Percentiles rank a stretch among this genome's conserved stretches.
These are phyloP conservation scores for Ptilodon capucinus DNA, from an alignment of 2,888 invertebrate species.

Conservation along the genomic window DNA sequence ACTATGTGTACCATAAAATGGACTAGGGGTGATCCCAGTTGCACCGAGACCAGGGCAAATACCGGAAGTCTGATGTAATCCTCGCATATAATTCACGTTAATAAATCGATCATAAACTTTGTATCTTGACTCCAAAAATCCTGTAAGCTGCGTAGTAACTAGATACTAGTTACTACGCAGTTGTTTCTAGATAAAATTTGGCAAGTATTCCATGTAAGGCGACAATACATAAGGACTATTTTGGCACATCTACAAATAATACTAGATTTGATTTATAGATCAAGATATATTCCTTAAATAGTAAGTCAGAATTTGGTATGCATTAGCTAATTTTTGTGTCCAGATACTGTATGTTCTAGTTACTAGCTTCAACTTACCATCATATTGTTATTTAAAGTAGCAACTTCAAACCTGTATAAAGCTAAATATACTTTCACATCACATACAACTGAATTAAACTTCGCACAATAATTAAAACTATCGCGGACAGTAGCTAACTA, in stretches of 20 bases:
- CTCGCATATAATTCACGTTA: too few species aligned
- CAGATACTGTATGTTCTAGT: too few species aligned
- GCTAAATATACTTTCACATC: neutral
- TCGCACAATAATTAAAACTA: slow-evolving; percentile 28
- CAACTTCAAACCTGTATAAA: neutral
- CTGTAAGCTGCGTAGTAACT: too few species aligned
- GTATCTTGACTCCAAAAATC: too few species aligned
- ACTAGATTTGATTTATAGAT: slow-evolving; percentile 24
- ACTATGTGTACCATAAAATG: too few species aligned
- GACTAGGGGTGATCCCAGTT: too few species aligned
- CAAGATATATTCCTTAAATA: slow-evolving; percentile 18
- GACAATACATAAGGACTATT: slow-evolving; percentile 15
- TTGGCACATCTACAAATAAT: slow-evolving; percentile 19
- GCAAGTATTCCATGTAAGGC: slow-evolving; percentile 4
- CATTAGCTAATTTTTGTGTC: too few species aligned
- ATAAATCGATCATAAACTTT: too few species aligned
- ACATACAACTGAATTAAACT: slow-evolving; percentile 16
- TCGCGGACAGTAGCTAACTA: slow-evolving; percentile 38
- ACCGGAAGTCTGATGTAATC: too few species aligned
- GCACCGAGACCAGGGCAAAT: too few species aligned
- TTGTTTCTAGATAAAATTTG: neutral
- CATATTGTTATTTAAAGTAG: neutral
- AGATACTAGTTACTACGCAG: neutral
- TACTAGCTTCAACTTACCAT: neutral
- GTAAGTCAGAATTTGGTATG: too few species aligned